Base-by-base conservation (phyloP, 1,140 invertebrate species). In the Antheraea mylitta region DNA sequence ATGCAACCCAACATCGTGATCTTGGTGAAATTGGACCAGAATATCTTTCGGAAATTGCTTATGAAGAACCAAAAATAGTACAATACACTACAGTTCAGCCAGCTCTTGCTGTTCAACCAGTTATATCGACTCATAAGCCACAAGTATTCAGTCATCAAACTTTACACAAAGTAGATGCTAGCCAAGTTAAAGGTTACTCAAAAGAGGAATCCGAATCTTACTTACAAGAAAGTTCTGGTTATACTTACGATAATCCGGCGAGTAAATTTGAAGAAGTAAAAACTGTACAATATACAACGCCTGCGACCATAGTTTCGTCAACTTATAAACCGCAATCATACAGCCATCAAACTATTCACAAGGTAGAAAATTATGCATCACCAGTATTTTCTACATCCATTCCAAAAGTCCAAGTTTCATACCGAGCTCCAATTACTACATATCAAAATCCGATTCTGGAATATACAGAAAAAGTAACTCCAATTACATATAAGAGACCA, bases 401-500 rank as follows among this genome's bases (percentile, higher is more conserved):
- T 18, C 64, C 63, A 19, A 22, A 11, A 22, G 45, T 18, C 22
- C 38, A 86, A 48, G 48, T 83, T 18, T 69, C 71, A 37, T 85
- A 89, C 63, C 76, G 85, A 63, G 80, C 89, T 22, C 71, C 85
- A 42, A 85, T 90, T 11, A 82, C 88, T 61, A 64, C 83, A 37
- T 90, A 91, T 66, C 77, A 92, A 71, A 93, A 92, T 74, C 91
- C 91, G 9, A 75, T 92, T 18, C 19, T 91, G 9, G 82, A 86
- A 73, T 90, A 90, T 64, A 83, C 81, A 0, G 77, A 90, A 72
- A 87, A 83, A 66, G 77, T 86, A 18, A 82, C 84, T 45, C 85
- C 90, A 53, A 74, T 78, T 9, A 71, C 77, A 19, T 85, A 83
- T 64, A 75, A 81, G 0, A 71, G 80, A 64, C 85, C 89, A 64